A percentile compares a stretch with the other conserved stretches of the same genome.
Conservation (phyloP, 2,888 invertebrate genomes). For the Mimachlamys varia region DNA sequence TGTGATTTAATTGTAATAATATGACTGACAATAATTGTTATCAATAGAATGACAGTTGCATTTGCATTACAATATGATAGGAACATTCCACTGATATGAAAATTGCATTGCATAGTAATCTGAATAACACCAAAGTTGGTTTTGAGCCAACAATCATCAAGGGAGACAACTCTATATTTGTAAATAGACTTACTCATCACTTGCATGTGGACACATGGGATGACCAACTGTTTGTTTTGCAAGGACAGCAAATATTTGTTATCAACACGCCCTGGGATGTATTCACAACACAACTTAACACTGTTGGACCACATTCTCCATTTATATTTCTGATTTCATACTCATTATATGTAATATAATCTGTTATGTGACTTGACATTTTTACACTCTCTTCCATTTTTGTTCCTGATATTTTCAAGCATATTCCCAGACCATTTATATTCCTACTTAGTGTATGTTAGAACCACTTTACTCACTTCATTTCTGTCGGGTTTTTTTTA, state of each 20-base stretch:
- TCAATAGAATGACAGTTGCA: background rate
- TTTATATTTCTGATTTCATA: no score
- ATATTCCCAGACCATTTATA: no score
- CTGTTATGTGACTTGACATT: no score
- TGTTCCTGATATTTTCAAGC: no score
- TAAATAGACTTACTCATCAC: background rate
- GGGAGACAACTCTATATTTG: conserved; percentile 17
- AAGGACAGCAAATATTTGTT: conserved; percentile 7
- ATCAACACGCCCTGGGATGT: background rate
- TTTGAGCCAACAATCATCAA: background rate
- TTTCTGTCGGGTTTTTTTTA: no score
- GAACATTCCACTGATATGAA: background rate
- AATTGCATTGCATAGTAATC: background rate
- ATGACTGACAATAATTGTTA: background rate
- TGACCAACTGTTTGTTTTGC: background rate
- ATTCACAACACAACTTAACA: background rate
- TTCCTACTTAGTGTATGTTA: no score
- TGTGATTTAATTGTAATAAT: no score
- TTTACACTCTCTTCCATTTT: no score
- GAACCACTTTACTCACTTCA: no score
- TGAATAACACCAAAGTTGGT: background rate
- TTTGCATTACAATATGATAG: background rate
- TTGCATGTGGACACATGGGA: background rate
- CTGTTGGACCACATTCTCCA: no score
- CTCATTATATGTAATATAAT: no score